Evolutionary conservation across 2,113 vertebrate species (phyloP), one percentile per base, ranked within the genome.

Genomic region (Jaculus jaculus): DNA sequence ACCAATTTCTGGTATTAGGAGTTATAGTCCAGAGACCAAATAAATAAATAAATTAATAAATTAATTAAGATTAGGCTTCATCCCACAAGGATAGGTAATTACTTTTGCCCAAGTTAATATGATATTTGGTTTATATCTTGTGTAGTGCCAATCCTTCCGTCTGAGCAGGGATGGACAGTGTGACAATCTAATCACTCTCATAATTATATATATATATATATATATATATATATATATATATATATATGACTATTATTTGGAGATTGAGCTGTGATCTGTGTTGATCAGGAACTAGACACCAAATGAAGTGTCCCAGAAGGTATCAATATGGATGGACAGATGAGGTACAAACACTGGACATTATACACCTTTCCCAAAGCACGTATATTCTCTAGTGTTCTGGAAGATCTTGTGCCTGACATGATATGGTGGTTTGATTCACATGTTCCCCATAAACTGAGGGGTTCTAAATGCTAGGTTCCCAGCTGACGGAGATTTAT

Each of bases 91-190:
- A 87, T n/a, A 71, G 24, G 10, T 74, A 37, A 85, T 58, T 75
- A 47, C 32, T 63, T 20, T 26, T 89, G 65, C 20, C 21, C 2
- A 37, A 21, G 16, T n/a, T 93, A 13, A 88, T 24, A 26, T 3
- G 34, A 10, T 47, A 20, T 81, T 79, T 91, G n/a, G 17, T 60
- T 63, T 7, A 65, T 10, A 69, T 20, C 32, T 16, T 51, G 61
- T 20, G 1, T 47, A 24, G 23, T 47, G 10, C 2, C 20, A 2
- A 61, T 6, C 15, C 23, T 12, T n/a, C 42, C n/a, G 2, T 42
- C 11, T 20, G 18, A 81, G 15, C 7, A 79, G 78, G 21, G 15
- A 5, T 13, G 65, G n/a, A 66, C 74, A 73, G 15, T 11, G 1
- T 34, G 6, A 80, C 26, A 13, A 8, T 1, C 72, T 39, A 66